A percentile compares a stretch with the other conserved stretches of the same genome.
phyloP scores from a whole-genome alignment of 2,797 vertebrate genomes.

The Amniataba percoides region DNA sequence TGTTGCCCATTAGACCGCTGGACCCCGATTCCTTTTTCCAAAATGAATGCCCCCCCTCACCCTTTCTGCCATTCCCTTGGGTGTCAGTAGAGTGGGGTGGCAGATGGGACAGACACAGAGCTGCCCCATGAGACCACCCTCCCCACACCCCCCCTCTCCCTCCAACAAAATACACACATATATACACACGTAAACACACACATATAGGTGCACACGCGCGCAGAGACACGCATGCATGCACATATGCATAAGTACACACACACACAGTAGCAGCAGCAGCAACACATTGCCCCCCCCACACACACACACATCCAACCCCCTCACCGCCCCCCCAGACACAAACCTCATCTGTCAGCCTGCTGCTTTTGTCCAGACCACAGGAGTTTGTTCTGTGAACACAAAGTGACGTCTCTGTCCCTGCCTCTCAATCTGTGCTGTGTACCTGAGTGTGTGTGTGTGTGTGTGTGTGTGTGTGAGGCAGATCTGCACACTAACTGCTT shows the following conservation, averaged over 20 bases:
- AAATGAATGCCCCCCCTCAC: slow-evolving; percentile 80
- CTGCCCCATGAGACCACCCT: slow-evolving; percentile 82
- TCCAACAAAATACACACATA: slow-evolving; percentile 63
- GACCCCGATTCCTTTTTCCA: slow-evolving; percentile 78
- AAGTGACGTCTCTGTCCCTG: slow-evolving; percentile 76
- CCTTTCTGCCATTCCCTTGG: slow-evolving; percentile 84
- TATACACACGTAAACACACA: slow-evolving; percentile 22
- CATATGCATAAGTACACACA: slow-evolving; percentile 55
- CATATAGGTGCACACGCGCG: slow-evolving; percentile 43
- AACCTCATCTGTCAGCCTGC: slow-evolving; percentile 82
- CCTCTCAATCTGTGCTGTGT: slow-evolving; percentile 71
- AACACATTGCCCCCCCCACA: slow-evolving; percentile 69
- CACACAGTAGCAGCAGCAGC: slow-evolving; percentile 51
- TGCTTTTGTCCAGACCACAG: slow-evolving; percentile 77
- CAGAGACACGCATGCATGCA: slow-evolving; percentile 6
- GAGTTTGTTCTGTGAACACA: slow-evolving; percentile 69
- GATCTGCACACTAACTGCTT: slow-evolving; percentile 41
- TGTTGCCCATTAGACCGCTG: slow-evolving; percentile 84
- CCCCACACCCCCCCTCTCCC: slow-evolving; percentile 6
- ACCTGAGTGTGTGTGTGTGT: slow-evolving; percentile 14
- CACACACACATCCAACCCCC: slow-evolving; percentile 52
- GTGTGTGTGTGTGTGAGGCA: slow-evolving; percentile 13
- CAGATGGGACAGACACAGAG: slow-evolving; percentile 89
- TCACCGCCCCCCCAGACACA: slow-evolving; percentile 66
- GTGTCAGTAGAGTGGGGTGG: slow-evolving; percentile 87